Evolutionary conservation across 2,888 invertebrate genomes (phyloP), one percentile per base, ranked within the genome.

Genomic region (Drosophila meridiana): DNA sequence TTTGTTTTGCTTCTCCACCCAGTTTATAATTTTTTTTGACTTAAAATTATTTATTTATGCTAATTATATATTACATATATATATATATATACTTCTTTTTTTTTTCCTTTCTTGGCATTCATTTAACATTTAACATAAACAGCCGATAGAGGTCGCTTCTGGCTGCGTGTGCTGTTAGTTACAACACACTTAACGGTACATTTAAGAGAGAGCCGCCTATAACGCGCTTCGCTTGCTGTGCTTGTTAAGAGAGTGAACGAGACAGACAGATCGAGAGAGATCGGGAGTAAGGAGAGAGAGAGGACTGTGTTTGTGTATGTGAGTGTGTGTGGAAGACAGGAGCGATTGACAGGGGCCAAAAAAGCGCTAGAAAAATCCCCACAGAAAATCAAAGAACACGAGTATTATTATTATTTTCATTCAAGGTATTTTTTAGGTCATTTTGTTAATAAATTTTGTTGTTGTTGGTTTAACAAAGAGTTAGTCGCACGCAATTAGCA

Each of bases 1-100:
- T 55, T 30, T 28, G 4, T 26, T 26, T 36, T 32, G 9, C 14
- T 92, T 91, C 93, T 93, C 93, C 93, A 93, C 93, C 93, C 93
- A 93, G 85, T 92, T 93, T 92, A 82, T 84, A 89, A 85, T 67
- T 82, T 83, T 50, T 48, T 83, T 78, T 83, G 71, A 62, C 86
- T 87, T 87, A 87, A 80, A 82, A 87, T 89, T 85, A 82, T 82
- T 45, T 80, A 86, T 85, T 87, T 85, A 83, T 64, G 67, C 86
- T 84, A 83, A 48, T 43, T 72, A 73, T 83, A 87, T 87, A 72
- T 83, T 83, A 87, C 83, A 84, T 68, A 78, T 82, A 34, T 57
- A 32, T 30, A 42, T 42, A 57, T 34, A 30, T 40, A 32, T 5
- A 47, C 7, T 43, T 42, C 14, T 70, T 82, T 73, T 20, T 13